Evolutionary conservation across 2,797 vertebrate genomes (phyloP).

Genomic region (Gorsachius magnificus): DNA sequence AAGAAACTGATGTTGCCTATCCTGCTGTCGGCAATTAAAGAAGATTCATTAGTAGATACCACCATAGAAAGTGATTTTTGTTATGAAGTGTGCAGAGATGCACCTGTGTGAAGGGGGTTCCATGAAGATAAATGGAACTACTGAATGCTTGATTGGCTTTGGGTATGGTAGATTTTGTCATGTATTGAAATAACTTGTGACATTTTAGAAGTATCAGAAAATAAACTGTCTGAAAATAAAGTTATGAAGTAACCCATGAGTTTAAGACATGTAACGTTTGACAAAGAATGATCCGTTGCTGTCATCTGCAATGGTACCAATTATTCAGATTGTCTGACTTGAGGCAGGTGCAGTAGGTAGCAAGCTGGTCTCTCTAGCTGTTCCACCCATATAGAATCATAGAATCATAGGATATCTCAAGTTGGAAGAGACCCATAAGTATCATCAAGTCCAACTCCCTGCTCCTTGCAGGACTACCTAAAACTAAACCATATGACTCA

Average conservation of each 20-base stretch:
- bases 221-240: not conserved
- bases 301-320: not conserved
- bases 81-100: not conserved
- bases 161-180: not conserved
- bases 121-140: constrained; percentile 15
- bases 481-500: not conserved
- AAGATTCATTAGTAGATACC: constrained; percentile 11
- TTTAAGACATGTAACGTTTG: not conserved
- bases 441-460: not conserved
- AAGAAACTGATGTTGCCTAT: not conserved
- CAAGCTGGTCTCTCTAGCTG: not conserved
- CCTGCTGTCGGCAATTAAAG: not conserved
- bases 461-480: not conserved
- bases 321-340: not conserved
- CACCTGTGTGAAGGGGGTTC: not conserved
- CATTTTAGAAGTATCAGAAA: not conserved
- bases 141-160: not conserved
- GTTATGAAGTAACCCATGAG: not conserved
- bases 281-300: not conserved
- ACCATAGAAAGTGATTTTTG: not conserved
- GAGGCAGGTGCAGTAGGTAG: not conserved
- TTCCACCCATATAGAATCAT: not conserved
- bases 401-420: not conserved
- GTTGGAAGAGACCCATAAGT: not conserved
- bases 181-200: not conserved